Evolutionary conservation across 2,797 vertebrate species (phyloP), one percentile per base, ranked within the genome.

Genomic region (Ceryle rudis): DNA sequence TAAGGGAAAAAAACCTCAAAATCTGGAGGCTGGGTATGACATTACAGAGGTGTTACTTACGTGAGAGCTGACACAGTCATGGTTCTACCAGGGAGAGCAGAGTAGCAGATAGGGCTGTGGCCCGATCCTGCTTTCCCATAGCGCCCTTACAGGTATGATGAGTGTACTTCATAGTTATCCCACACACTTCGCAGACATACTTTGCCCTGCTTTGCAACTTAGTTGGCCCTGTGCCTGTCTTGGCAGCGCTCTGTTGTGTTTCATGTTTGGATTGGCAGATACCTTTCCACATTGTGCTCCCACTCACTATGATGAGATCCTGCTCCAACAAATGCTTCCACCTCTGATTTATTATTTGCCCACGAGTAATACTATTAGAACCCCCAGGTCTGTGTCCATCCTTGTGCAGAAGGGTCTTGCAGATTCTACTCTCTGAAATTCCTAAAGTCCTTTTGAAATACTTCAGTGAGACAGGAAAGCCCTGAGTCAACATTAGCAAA

Each of bases 221-320:
- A 66, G 46, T 79, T 86, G 94, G 89, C 81, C 26, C 74, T 35
- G n/a, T 75, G 81, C 86, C 89, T 83, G 42, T 71, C 67, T 89
- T 93, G 84, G 93, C 81, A 92, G 71, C 39, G 35, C 58, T 94
- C 83, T 81, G 62, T 81, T 97, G 60, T 70, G 60, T 90, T 96
- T 93, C 57, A 4, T 93, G 72, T 96, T 95, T 97, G 74, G 81
- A 65, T 96, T 96, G 95, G 90, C 92, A 87, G 71, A 58, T 77
- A 70, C 49, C 52, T 92, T 87, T 85, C 78, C 39, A 62, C 52
- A 2, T 82, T 80, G 70, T 92, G 64, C 75, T 94, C 44, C 67
- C 25, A 60, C 74, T 89, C 64, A 26, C 87, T 79, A 14, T 39
- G 74, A 74, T 66, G 78, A 87, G 92, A 75, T 92, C 31, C 73